Conservation (phyloP, 2,797 vertebrate species). For the Pseudochirops cupreus region DNA sequence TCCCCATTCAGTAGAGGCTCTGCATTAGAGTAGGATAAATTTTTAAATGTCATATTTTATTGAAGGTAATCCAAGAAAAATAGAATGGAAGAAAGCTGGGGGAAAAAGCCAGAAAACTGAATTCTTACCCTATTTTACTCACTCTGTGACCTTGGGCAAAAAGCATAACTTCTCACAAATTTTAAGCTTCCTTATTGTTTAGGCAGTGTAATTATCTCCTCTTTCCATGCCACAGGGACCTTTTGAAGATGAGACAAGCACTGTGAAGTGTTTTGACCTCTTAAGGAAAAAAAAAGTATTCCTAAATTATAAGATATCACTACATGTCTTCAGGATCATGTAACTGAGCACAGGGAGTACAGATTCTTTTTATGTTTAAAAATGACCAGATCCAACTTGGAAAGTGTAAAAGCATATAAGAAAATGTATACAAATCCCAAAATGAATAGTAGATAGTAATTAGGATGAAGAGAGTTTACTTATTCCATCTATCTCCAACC, state of each 20-base stretch:
- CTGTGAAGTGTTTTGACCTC: slow-evolving; percentile 30
- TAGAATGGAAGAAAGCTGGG: not conserved
- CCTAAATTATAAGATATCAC: slow-evolving; percentile 52
- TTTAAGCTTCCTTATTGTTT: slow-evolving; percentile 42
- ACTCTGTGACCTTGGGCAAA: slow-evolving; percentile 26
- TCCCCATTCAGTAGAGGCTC: slow-evolving; percentile 42
- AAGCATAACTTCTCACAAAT: slow-evolving; percentile 6
- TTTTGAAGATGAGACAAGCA: slow-evolving; percentile 32
- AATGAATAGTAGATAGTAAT: slow-evolving; percentile 1
- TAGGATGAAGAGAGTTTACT: slow-evolving; percentile 51
- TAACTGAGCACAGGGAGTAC: slow-evolving; percentile 19
- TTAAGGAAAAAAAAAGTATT: not conserved
- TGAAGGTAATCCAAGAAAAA: slow-evolving; percentile 48
- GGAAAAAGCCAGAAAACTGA: slow-evolving; percentile 34
- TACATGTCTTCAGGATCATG: slow-evolving; percentile 6
- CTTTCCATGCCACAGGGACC: slow-evolving; percentile 46
- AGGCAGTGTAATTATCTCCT: slow-evolving; percentile 43
- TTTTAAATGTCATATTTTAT: slow-evolving; percentile 63
- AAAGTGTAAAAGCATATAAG: not conserved
- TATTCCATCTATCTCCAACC: slow-evolving; percentile 50
- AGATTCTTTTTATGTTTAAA: slow-evolving; percentile 59
- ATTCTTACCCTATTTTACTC: slow-evolving; percentile 17
- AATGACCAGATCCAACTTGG: slow-evolving; percentile 32
- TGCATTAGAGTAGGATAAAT: slow-evolving; percentile 44
- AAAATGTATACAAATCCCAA: not conserved